Base-by-base conservation (phyloP, 2,888 invertebrate genomes). In the Tetragnatha montana region DNA sequence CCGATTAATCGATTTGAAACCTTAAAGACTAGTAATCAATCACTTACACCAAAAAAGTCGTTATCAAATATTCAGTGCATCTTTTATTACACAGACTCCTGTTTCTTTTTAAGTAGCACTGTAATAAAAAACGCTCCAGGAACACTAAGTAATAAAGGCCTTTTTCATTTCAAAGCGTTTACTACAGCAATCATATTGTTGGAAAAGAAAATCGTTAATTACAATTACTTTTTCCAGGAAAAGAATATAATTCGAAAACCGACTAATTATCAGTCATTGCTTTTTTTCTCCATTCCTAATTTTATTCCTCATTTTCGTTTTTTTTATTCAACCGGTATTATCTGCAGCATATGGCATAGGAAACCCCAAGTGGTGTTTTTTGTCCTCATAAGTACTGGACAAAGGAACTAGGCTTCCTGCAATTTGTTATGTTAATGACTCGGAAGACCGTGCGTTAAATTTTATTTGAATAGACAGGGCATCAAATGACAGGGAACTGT, bases 171-270 rank as follows among this genome's bases (percentile, higher is more conserved):
- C n/a, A 50, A 76, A 81, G 81, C 81, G 51, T 74, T 81, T 21
- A 49, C 49, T 21, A 49, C 49, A 10, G 47, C 81, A 81, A 81
- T 87, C 81, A 87, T 87, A 87, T 87, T 87, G 75, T n/a, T 81
- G 81, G 74, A 81, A 81, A 83, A 80, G 83, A 84, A 80, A 89
- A 81, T 84, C 80, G 84, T 89, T 84, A 89, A 89, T 89, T 89
- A 81, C 84, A 89, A 89, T 89, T 89, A 89, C 84, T 79, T 83
- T 89, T 76, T 74, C n/a, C 17, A 71, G 50, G 78, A 80, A 78
- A 76, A 84, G 68, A 81, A 81, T 73, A 81, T 79, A 81, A 81
- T 81, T 80, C 82, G 69, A 84, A 80, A 88, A 81, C 68, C 79
- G 49, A 75, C 81, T 88, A 88, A 89, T 89, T 84, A 84, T 80